Percentiles rank a stretch among this genome's conserved stretches.
Evolutionary conservation across 2,113 vertebrate genomes (phyloP).

Genomic region (Hippolais icterina): DNA sequence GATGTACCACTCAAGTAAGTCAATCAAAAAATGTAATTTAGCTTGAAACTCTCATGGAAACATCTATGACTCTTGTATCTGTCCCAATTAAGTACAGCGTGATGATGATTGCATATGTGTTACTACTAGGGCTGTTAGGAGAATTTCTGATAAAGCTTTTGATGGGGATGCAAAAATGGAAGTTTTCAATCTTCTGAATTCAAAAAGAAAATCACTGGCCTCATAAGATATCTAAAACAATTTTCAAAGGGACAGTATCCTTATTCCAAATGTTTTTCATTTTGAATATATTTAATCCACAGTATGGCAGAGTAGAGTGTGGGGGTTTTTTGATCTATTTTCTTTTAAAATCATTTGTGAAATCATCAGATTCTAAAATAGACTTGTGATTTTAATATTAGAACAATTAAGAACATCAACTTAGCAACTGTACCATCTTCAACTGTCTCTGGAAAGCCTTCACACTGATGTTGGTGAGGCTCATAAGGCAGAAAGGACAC

Average conservation of each 20-base stretch:
- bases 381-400: neutral
- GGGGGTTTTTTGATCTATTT: neutral
- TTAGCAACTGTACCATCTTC: neutral
- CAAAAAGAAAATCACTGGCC: neutral
- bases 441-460: neutral
- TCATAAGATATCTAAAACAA: neutral
- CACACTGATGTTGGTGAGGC: neutral
- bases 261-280: neutral
- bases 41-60: neutral
- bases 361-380: neutral
- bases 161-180: neutral
- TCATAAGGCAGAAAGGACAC: neutral
- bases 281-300: neutral
- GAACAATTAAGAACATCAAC: neutral
- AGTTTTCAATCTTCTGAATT: neutral
- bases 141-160: neutral
- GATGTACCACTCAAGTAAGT: neutral
- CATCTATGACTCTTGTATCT: neutral
- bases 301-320: neutral
- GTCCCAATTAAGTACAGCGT: neutral
- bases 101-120: neutral
- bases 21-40: conserved; percentile 25
- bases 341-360: neutral
- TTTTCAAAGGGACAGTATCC: neutral
- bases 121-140: neutral